Evolutionary conservation across 1,140 invertebrate genomes (phyloP).

Genomic region (Calycopis cecrops): DNA sequence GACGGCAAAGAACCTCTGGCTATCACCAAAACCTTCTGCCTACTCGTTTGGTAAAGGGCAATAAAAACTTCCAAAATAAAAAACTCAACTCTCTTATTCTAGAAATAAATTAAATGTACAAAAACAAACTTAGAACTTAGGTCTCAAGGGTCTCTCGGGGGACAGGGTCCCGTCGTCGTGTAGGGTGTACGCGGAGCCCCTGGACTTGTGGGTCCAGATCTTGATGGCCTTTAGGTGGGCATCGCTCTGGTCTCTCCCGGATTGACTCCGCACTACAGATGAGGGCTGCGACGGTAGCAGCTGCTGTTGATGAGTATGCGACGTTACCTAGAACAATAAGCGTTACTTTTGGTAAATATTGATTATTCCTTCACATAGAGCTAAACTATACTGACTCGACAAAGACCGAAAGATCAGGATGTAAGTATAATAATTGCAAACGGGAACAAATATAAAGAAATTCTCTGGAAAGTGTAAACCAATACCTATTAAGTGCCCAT

Average conservation of each 20-base stretch:
- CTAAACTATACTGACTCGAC: too few species aligned
- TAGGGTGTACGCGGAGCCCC: conserved; percentile 57
- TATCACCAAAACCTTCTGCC: too few species aligned
- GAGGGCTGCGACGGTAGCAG: conserved; percentile 11
- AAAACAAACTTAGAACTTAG: conserved; percentile 25
- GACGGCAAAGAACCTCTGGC: too few species aligned
- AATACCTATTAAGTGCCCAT: too few species aligned
- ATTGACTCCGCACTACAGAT: conserved; percentile 38
- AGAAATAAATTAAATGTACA: conserved; percentile 15
- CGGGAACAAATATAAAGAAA: too few species aligned
- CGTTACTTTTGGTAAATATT: too few species aligned
- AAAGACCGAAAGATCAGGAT: too few species aligned
- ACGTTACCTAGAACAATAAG: conserved; percentile 1
- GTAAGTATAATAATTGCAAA: too few species aligned
- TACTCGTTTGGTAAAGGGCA: too few species aligned
- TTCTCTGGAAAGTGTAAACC: too few species aligned
- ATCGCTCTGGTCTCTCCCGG: conserved; percentile 48
- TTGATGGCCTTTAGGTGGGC: conserved; percentile 59
- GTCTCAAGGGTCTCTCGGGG: conserved; percentile 37
- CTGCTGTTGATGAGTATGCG: conserved; percentile 6
- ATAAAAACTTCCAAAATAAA: too few species aligned
- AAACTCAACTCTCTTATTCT: conserved; percentile 8
- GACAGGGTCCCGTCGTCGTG: conserved; percentile 60
- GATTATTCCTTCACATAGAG: too few species aligned
- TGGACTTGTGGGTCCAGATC: conserved; percentile 64